A percentile compares a stretch with the other conserved stretches of the same genome.
These are phyloP conservation scores for Drosophila watanabei DNA, from an alignment of 1,140 invertebrate genomes.

Conservation along the genomic window DNA sequence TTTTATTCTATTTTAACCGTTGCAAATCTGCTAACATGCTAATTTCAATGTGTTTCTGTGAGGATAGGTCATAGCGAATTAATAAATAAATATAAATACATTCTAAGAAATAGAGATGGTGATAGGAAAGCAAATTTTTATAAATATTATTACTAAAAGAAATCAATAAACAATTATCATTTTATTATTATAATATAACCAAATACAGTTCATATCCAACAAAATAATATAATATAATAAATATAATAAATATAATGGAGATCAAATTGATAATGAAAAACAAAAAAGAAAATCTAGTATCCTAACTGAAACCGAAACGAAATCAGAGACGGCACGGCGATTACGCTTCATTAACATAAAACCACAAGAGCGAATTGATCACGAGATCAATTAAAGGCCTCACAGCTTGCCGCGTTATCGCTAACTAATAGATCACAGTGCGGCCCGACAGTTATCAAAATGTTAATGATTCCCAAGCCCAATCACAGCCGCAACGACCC, in stretches of 20 bases:
- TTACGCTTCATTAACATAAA: slow-evolving; percentile 63
- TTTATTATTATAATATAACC: slow-evolving; percentile 34
- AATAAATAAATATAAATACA: not conserved
- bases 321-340: slow-evolving; percentile 32
- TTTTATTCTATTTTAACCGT: not conserved
- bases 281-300: slow-evolving; percentile 27
- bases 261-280: too few relatives aligned
- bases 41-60: not conserved
- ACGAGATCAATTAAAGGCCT: slow-evolving; percentile 54
- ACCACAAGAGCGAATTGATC: slow-evolving; percentile 44
- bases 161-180: slow-evolving; percentile 39
- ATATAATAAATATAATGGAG: too few relatives aligned
- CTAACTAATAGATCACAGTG: slow-evolving; percentile 44
- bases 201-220: too few relatives aligned
- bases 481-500: slow-evolving; percentile 50
- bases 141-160: not conserved
- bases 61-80: not conserved
- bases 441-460: slow-evolving; percentile 57
- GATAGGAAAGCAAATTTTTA: not conserved
- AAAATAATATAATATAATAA: too few relatives aligned
- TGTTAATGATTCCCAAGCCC: slow-evolving; percentile 56
- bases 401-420: slow-evolving; percentile 39
- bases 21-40: not conserved
- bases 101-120: not conserved
- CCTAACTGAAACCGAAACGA: slow-evolving; percentile 37